Evolutionary conservation across 1,140 invertebrate genomes (phyloP).

Genomic region (Cydia pomonella): DNA sequence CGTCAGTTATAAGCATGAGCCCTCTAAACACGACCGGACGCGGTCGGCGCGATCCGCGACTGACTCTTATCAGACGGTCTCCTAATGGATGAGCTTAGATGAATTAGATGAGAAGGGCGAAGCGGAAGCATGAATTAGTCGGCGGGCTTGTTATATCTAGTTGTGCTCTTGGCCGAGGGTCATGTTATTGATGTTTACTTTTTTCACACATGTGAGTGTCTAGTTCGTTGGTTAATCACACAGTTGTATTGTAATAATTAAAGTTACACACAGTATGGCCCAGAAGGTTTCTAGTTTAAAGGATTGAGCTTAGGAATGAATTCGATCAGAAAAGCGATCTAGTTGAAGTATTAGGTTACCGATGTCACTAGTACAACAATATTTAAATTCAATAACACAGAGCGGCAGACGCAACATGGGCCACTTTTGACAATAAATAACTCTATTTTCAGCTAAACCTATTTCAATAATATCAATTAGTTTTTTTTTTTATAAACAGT

Average conservation of each 20-base stretch:
- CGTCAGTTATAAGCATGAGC: neutral
- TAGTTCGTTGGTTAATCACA: too few species aligned
- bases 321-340: too few species aligned
- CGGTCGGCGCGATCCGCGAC: conserved; percentile 51
- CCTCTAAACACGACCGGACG: neutral
- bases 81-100: conserved; percentile 71
- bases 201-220: neutral
- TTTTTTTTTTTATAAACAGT: neutral
- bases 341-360: too few species aligned
- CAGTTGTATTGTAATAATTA: too few species aligned
- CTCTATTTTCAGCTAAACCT: neutral
- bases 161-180: neutral
- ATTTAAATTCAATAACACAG: too few species aligned
- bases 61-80: conserved; percentile 67
- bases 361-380: too few species aligned
- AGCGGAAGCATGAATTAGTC: conserved; percentile 66
- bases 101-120: conserved; percentile 74
- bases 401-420: too few species aligned
- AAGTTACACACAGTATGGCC: too few species aligned
- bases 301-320: too few species aligned
- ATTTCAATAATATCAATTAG: neutral
- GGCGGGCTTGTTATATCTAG: conserved; percentile 38
- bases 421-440: too few species aligned
- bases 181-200: neutral
- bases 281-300: too few species aligned